Conservation (phyloP, 1,140 invertebrate genomes). For the Aporrectodea caliginosa region DNA sequence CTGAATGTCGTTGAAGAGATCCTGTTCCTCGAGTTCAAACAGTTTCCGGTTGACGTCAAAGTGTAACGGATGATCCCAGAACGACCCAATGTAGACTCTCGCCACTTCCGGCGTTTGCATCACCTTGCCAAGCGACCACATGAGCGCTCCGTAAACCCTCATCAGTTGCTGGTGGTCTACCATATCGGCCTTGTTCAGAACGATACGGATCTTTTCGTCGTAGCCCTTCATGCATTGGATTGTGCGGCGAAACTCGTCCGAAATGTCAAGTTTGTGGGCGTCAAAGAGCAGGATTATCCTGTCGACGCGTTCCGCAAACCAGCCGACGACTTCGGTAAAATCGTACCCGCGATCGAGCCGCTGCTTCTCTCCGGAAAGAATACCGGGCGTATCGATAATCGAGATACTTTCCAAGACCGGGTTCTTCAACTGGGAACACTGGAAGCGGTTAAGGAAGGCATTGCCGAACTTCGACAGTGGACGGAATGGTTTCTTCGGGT, state of each 20-base stretch:
- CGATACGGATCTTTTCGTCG: constrained; percentile 97
- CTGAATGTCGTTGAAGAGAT: constrained; percentile 90
- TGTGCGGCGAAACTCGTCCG: constrained; percentile 89
- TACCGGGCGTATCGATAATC: constrained; percentile 93
- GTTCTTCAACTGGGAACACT: constrained; percentile 63
- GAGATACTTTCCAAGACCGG: constrained; percentile 86
- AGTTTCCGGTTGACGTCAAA: constrained; percentile 72
- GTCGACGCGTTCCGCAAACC: constrained; percentile 97
- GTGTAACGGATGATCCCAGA: constrained; percentile 92
- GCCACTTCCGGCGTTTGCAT: constrained; percentile 97
- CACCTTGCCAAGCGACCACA: constrained; percentile 84
- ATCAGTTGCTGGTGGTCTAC: constrained; percentile 97
- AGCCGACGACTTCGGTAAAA: constrained; percentile 96
- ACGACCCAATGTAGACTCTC: constrained; percentile 94
- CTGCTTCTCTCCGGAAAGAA: constrained; percentile 84
- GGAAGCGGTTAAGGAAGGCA: constrained; percentile 92
- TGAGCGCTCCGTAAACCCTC: constrained; percentile 95
- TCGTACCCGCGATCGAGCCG: constrained; percentile 94
- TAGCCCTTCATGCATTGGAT: constrained; percentile 86
- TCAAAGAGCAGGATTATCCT: constrained; percentile 97
- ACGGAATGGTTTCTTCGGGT: constrained; percentile 91
- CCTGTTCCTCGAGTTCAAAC: constrained; percentile 95
- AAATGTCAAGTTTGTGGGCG: constrained; percentile 97
- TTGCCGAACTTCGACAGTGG: constrained; percentile 96
- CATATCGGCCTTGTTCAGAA: constrained; percentile 98